Conservation (phyloP, 2,888 invertebrate species). For the Iphiclides podalirius region DNA sequence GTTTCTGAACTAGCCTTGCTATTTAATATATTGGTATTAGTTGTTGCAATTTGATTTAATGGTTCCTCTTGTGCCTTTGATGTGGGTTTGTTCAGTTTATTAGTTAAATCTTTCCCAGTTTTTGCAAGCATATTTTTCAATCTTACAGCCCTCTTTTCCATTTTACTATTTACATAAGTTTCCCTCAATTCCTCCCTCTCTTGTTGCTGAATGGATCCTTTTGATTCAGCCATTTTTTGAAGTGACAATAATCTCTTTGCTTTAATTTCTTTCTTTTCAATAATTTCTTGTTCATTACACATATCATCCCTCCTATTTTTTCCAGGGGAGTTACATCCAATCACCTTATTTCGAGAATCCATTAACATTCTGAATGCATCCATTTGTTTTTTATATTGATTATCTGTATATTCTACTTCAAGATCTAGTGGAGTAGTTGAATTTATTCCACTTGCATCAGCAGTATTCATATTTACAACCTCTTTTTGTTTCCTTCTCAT, state of each 20-base stretch:
- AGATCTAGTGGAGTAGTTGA: neutral
- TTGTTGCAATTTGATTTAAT: neutral
- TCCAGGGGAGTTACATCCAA: conserved; percentile 83
- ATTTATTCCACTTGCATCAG: conserved; percentile 10
- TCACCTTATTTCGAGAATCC: conserved; percentile 82
- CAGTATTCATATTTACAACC: conserved; percentile 15
- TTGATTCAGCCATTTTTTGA: conserved; percentile 82
- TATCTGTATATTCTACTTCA: conserved; percentile 30
- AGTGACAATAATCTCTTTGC: conserved; percentile 75
- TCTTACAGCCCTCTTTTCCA: conserved; percentile 81
- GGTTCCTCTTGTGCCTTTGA: conserved; percentile 14
- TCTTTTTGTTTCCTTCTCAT: conserved; percentile 55
- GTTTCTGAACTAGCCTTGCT: conserved; percentile 15
- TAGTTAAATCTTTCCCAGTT: conserved; percentile 37
- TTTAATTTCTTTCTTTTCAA: conserved; percentile 51
- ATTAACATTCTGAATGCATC: conserved; percentile 85
- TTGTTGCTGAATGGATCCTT: conserved; percentile 80
- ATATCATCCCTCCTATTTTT: conserved; percentile 60
- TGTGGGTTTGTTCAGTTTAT: conserved; percentile 27
- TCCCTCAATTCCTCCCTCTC: conserved; percentile 79
- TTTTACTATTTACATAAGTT: conserved; percentile 75
- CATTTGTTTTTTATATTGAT: conserved; percentile 51
- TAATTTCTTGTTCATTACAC: conserved; percentile 40
- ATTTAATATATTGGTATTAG: conserved; percentile 2
- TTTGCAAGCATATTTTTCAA: conserved; percentile 71